Base-by-base conservation (phyloP, 2,888 invertebrate species). In the Nomada fabriciana region DNA sequence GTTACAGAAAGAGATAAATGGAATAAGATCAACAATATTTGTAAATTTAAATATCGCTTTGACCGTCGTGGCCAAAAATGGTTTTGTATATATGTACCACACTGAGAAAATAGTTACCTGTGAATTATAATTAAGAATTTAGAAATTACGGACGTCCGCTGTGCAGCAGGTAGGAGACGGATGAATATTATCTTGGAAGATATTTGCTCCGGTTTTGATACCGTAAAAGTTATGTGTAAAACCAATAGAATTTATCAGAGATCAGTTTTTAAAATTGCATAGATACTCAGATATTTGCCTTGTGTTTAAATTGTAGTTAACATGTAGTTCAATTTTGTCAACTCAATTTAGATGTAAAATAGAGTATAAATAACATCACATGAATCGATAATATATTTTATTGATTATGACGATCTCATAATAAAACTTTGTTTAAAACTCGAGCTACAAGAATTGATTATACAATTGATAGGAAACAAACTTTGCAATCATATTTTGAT, bases 151-250 rank as follows among this genome's bases (percentile, higher is more conserved):
- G 36, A 64, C 76, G 43, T 76, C 50, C 50, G 43, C 55, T 72
- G 23, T 73, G 57, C 72, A 73, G 68, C 69, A 70, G 70, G 53
- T 64, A 74, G 61, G 61, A 61, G 13, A 67, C 53, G 43, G 43
- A 65, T 50, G 71, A 71, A 71, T 63, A 65, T 76, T 69, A 63
- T 65, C 47, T 65, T 76, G 69, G 64, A 55, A 60, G 73, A 55
- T 71, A 80, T 61, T 67, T 76, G 57, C 61, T 74, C 55, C 67
- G 69, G 52, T 83, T 82, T 83, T 83, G 52, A 83, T 81, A 83
- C 76, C 70, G 65, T 50, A 67, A 70, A 75, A 76, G 29, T 68
- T 53, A 65, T 20, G 23, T 52, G 55, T 60, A 52, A 60, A 69
- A 64, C 36, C 36, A 67, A 4, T 59, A 60, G 15, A 61, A 25